Evolutionary conservation across 1,140 invertebrate species (phyloP).

Genomic region (Papilio glaucus): DNA sequence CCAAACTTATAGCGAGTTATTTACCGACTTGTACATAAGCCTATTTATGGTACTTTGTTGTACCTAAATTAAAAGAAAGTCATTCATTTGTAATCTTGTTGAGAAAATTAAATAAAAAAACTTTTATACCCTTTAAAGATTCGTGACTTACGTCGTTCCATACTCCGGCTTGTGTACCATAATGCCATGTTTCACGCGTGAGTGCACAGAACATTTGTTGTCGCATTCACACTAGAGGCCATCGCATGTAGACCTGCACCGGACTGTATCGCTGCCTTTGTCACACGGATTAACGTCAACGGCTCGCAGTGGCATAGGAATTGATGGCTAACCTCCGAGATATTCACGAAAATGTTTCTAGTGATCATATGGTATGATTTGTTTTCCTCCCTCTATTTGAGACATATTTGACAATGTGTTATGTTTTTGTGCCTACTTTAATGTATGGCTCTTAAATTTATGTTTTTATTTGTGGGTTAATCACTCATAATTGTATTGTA

Average conservation of each 20-base stretch:
- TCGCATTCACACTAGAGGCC: conserved; percentile 63
- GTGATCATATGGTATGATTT: conserved; percentile 25
- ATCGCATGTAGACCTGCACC: conserved; percentile 55
- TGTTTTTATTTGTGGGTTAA: too few species aligned
- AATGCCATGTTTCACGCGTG: conserved; percentile 77
- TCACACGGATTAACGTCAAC: conserved; percentile 71
- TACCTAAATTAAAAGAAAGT: too few species aligned
- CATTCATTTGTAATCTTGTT: not conserved
- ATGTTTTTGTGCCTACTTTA: not conserved
- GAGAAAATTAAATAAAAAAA: not conserved
- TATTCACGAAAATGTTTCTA: conserved; percentile 59
- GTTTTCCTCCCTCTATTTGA: not conserved
- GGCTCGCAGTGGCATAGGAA: conserved; percentile 72
- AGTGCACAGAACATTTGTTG: conserved; percentile 74
- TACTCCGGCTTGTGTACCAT: conserved; percentile 55
- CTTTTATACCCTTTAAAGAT: not conserved
- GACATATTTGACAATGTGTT: too few species aligned
- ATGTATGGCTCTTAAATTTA: not conserved
- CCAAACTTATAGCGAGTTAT: too few species aligned
- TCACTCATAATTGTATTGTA: too few species aligned
- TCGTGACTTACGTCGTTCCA: conserved; percentile 66
- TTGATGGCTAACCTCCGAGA: conserved; percentile 65
- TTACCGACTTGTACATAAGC: too few species aligned
- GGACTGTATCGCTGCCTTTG: conserved; percentile 54
- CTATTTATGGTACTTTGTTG: too few species aligned